phyloP scores from a whole-genome alignment of 2,888 invertebrate genomes.

The Oxyteleia sp. region DNA sequence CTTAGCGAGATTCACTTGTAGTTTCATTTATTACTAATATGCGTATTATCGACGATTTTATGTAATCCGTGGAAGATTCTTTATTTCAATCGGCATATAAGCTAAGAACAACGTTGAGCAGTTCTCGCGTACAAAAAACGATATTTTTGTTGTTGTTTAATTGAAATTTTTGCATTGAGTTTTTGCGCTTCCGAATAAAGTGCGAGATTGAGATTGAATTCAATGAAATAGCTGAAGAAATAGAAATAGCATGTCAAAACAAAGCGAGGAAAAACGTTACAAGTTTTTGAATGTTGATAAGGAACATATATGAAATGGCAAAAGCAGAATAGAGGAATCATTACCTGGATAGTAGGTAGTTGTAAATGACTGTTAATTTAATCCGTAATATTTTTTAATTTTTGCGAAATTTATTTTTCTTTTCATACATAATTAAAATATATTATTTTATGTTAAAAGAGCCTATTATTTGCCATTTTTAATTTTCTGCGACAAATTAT shows the following conservation, averaged over 20 bases:
- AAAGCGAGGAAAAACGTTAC: not conserved
- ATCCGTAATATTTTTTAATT: no score
- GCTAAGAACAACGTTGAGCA: not conserved
- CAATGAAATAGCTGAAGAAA: not conserved
- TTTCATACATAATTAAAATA: no score
- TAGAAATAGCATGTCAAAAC: not conserved
- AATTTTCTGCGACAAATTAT: no score
- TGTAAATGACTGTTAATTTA: no score
- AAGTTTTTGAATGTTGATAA: no score
- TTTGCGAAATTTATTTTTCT: no score
- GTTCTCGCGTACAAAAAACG: not conserved
- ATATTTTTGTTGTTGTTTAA: not conserved
- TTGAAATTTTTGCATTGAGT: not conserved
- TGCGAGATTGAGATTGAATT: not conserved
- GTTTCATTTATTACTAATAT: constrained; percentile 31
- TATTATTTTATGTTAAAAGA: no score
- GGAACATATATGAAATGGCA: no score
- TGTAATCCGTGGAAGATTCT: constrained; percentile 45
- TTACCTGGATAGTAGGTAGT: no score
- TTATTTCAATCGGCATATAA: constrained; percentile 25
- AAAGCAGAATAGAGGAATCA: no score
- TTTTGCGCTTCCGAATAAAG: not conserved
- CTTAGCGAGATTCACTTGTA: constrained; percentile 31
- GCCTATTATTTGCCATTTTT: no score
- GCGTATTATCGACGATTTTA: constrained; percentile 47